Conservation (phyloP, 2,113 vertebrate genomes). For the Telmatochromis sp. region DNA sequence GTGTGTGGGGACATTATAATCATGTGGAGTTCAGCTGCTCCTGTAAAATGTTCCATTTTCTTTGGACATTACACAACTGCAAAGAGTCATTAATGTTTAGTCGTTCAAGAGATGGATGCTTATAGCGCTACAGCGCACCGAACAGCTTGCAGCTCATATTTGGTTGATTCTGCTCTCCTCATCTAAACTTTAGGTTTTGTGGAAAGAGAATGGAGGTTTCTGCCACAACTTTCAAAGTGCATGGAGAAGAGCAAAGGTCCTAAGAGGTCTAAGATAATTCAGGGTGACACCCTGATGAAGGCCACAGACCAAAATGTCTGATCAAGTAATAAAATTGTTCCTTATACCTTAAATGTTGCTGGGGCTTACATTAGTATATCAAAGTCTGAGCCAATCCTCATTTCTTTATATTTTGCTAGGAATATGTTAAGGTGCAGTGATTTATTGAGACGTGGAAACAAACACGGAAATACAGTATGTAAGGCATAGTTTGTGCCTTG, state of each 20-base stretch:
- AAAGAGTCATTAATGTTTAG: not conserved
- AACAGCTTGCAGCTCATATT: not conserved
- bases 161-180: not conserved
- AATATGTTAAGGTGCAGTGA: not conserved
- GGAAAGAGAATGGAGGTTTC: not conserved
- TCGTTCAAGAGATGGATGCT: not conserved
- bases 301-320: not conserved
- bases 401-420: not conserved
- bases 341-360: not conserved
- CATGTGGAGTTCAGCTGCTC: not conserved
- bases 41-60: not conserved
- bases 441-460: not conserved
- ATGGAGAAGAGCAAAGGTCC: not conserved
- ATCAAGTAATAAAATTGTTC: not conserved
- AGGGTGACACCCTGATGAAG: not conserved
- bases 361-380: not conserved
- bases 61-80: not conserved
- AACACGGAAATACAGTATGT: not conserved
- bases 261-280: not conserved
- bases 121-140: not conserved
- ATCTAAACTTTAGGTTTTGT: not conserved
- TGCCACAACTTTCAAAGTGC: not conserved
- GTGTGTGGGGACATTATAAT: not conserved
- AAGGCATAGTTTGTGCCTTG: not conserved
- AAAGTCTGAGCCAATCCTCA: not conserved